phyloP scores from a whole-genome alignment of 2,888 invertebrate genomes.

The Fragum whitleyi region DNA sequence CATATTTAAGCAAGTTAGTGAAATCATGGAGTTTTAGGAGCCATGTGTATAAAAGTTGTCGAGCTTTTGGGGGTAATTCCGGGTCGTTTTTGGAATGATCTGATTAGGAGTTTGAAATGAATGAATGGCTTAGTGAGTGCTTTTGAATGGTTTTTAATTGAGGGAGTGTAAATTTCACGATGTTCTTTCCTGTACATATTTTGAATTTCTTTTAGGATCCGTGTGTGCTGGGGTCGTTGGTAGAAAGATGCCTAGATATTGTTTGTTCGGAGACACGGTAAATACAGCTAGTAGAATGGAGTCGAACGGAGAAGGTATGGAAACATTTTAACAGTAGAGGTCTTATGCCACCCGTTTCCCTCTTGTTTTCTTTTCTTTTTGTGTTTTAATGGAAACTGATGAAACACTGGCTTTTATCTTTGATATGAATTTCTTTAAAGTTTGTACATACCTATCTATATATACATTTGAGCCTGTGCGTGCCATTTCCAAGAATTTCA shows the following conservation, averaged over 20 bases:
- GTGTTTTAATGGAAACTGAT: not conserved
- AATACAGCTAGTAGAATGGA: conserved; percentile 26
- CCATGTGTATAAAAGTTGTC: too few species aligned
- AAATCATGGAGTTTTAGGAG: too few species aligned
- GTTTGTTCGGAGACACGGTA: conserved; percentile 24
- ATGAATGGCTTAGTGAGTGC: too few species aligned
- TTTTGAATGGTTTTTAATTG: too few species aligned
- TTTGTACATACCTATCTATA: not conserved
- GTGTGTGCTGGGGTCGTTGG: conserved; percentile 30
- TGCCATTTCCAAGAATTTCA: too few species aligned
- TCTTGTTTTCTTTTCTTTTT: not conserved
- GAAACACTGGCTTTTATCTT: not conserved
- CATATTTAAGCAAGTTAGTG: too few species aligned
- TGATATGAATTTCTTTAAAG: not conserved
- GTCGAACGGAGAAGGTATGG: conserved; percentile 18
- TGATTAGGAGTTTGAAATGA: too few species aligned
- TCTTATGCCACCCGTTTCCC: not conserved
- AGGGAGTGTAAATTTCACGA: too few species aligned
- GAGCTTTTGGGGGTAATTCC: too few species aligned
- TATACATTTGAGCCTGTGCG: too few species aligned
- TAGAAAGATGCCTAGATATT: conserved; percentile 26
- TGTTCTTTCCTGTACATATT: too few species aligned
- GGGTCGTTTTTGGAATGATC: too few species aligned
- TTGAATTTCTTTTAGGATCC: conserved; percentile 11
- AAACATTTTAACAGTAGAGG: not conserved